Evolutionary conservation across 2,888 invertebrate genomes (phyloP).

Genomic region (Trachelus troglodyta): DNA sequence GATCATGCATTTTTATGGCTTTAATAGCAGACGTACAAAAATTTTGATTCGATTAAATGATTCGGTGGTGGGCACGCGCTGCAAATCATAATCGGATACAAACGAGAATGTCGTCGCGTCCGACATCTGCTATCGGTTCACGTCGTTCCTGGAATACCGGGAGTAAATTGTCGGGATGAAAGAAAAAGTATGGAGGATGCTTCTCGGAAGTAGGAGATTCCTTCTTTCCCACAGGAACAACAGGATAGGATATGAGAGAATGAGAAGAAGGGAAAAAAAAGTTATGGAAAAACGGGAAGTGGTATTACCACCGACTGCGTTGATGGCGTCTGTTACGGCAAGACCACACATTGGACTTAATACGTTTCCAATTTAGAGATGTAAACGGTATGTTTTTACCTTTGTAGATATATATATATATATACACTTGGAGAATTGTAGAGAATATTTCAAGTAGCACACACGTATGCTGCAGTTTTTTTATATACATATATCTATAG

Average conservation of each 20-base stretch:
- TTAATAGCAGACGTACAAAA: conserved; percentile 30
- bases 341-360: conserved; percentile 32
- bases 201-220: background rate
- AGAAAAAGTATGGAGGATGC: background rate
- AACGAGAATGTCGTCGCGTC: conserved; percentile 39
- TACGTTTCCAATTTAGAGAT: conserved; percentile 32
- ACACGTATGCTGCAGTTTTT: background rate
- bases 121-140: conserved; percentile 40
- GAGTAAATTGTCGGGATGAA: conserved; percentile 1
- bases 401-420: background rate
- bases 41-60: conserved; percentile 32
- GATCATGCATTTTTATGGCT: background rate
- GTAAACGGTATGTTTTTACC: background rate
- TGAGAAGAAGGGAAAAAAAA: background rate
- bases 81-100: conserved; percentile 40
- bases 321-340: conserved; percentile 32
- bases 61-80: conserved; percentile 6
- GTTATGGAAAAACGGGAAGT: background rate
- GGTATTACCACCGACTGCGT: conserved; percentile 40
- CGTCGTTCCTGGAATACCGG: conserved; percentile 43
- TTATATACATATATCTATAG: background rate
- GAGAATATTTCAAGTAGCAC: background rate
- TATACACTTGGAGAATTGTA: background rate
- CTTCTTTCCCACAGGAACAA: background rate
- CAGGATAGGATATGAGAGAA: background rate